Evolutionary conservation across 2,113 vertebrate species (phyloP).

Genomic region (Mormoops blainvillei): DNA sequence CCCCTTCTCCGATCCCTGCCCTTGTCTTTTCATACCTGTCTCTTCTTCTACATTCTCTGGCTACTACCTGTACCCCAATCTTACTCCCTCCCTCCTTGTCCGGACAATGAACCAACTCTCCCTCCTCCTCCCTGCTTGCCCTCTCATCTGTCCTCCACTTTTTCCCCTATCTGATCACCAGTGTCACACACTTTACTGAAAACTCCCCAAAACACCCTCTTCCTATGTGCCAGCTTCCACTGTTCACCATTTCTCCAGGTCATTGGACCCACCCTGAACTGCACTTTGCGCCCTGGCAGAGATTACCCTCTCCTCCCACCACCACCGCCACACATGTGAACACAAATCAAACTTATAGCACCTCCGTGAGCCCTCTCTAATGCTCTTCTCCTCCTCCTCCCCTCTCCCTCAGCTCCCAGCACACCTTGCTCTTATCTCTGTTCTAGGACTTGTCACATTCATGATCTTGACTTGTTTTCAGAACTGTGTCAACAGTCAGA

Average conservation of each 20-base stretch:
- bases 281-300: neutral
- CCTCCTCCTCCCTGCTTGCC: neutral
- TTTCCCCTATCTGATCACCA: neutral
- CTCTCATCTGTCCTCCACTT: neutral
- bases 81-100: neutral
- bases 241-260: neutral
- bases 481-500: neutral
- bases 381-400: neutral
- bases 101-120: neutral
- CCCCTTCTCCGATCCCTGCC: neutral
- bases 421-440: neutral
- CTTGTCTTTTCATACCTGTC: neutral
- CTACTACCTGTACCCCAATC: neutral
- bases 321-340: neutral
- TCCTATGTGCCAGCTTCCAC: neutral
- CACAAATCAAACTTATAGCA: neutral
- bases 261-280: neutral
- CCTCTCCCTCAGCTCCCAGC: neutral
- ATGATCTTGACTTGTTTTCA: constrained; percentile 6
- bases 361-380: neutral
- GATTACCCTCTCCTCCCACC: neutral
- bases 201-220: neutral
- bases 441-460: neutral
- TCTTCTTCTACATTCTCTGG: neutral
- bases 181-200: neutral